A percentile compares a stretch with the other conserved stretches of the same genome.
phyloP scores from a whole-genome alignment of 1,140 invertebrate species.

The Contarinia nasturtii region DNA sequence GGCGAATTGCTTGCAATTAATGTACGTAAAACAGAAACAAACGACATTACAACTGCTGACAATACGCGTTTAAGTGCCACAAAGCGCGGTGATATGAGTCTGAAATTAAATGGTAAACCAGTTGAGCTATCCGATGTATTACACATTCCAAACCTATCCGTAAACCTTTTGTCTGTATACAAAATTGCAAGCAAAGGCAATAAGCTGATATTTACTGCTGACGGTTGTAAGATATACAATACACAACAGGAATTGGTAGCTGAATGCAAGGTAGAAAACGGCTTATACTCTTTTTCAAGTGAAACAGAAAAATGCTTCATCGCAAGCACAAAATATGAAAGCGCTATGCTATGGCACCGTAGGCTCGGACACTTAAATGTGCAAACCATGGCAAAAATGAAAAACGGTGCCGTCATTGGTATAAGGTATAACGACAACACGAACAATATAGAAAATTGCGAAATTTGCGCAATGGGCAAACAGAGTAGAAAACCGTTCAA shows the following conservation, averaged over 20 bases:
- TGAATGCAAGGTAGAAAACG: neutral
- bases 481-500: too few species aligned
- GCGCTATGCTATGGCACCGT: neutral
- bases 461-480: too few species aligned
- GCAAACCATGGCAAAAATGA: too few species aligned
- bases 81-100: constrained; percentile 11
- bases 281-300: constrained; percentile 1
- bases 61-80: constrained; percentile 9
- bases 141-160: constrained; percentile 3
- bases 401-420: too few species aligned
- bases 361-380: too few species aligned
- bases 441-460: too few species aligned
- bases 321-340: neutral
- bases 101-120: constrained; percentile 3
- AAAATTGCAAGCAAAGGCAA: constrained; percentile 2
- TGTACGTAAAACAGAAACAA: constrained; percentile 3
- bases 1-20: constrained; percentile 6
- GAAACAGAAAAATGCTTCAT: neutral
- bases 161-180: constrained; percentile 5
- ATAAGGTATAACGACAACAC: too few species aligned
- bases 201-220: neutral
- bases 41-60: constrained; percentile 16
- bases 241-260: neutral
- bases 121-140: neutral
- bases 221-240: constrained; percentile 1